phyloP scores from a whole-genome alignment of 1,140 invertebrate species.

The Drosophila elegans region DNA sequence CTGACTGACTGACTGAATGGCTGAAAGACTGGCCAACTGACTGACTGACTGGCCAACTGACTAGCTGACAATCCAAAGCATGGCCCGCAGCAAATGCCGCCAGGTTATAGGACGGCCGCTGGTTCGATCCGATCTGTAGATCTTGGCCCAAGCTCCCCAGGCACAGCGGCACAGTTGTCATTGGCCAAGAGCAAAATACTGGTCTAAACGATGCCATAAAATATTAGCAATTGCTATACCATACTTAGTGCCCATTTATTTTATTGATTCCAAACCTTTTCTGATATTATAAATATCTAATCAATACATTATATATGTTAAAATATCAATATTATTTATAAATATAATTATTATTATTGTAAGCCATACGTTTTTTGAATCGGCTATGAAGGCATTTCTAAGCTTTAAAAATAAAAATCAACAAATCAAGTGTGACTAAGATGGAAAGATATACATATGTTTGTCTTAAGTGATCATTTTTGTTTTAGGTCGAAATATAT shows the following conservation, averaged over 20 bases:
- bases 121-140: constrained; percentile 42
- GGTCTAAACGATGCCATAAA: neutral
- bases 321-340: too few species aligned
- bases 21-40: constrained; percentile 19
- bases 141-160: constrained; percentile 39
- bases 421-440: too few species aligned
- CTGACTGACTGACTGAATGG: constrained; percentile 50
- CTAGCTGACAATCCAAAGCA: constrained; percentile 25
- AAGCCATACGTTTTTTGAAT: too few species aligned
- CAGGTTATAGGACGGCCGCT: constrained; percentile 55
- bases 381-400: too few species aligned
- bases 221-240: neutral
- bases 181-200: constrained; percentile 3
- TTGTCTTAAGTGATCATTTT: too few species aligned
- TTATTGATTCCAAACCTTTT: neutral
- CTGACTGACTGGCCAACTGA: constrained; percentile 21
- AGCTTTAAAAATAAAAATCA: too few species aligned
- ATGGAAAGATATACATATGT: too few species aligned
- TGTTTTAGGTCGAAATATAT: too few species aligned
- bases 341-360: neutral
- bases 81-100: constrained; percentile 67
- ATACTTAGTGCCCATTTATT: neutral
- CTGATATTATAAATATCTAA: neutral
- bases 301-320: too few species aligned
- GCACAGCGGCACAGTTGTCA: constrained; percentile 34